A percentile compares a stretch with the other conserved stretches of the same genome.
Evolutionary conservation across 2,113 vertebrate genomes (phyloP).

Genomic region (Amazona vittata): DNA sequence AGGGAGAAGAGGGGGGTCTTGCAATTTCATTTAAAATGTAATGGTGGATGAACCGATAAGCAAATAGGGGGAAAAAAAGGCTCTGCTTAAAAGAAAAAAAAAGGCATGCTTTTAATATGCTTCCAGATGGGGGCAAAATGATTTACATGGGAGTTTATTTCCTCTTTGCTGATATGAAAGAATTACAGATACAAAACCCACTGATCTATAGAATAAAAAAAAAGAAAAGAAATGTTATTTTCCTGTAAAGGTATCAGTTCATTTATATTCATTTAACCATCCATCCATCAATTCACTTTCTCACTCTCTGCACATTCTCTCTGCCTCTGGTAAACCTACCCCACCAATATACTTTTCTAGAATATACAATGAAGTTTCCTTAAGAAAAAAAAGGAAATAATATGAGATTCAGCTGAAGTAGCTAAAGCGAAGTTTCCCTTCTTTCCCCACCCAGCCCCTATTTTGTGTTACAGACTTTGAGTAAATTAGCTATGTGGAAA

Average conservation of each 20-base stretch:
- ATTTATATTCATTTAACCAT: conserved; percentile 91
- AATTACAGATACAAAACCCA: conserved; percentile 85
- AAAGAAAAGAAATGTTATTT: conserved; percentile 85
- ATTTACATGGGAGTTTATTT: conserved; percentile 95
- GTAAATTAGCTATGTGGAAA: conserved; percentile 24
- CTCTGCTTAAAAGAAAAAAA: conserved; percentile 83
- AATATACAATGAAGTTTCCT: conserved; percentile 79
- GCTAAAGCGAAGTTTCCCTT: conserved; percentile 41
- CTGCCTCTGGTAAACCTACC: conserved; percentile 77
- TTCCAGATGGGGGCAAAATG: conserved; percentile 88
- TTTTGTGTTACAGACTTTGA: conserved; percentile 8
- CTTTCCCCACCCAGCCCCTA: neutral
- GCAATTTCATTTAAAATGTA: conserved; percentile 98
- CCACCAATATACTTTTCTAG: conserved; percentile 73
- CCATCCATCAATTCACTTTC: conserved; percentile 86
- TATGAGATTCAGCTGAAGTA: conserved; percentile 43
- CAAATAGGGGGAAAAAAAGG: conserved; percentile 76
- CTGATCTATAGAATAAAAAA: conserved; percentile 88
- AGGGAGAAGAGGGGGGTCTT: conserved; percentile 71
- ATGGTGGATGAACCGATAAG: conserved; percentile 97
- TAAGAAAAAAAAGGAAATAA: conserved; percentile 59
- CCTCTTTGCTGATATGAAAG: conserved; percentile 87
- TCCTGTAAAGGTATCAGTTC: conserved; percentile 86
- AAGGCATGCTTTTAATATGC: conserved; percentile 92
- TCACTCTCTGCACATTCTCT: conserved; percentile 80